Base-by-base conservation (phyloP, 2,797 vertebrate genomes). In the Peromyscus aztecus region DNA sequence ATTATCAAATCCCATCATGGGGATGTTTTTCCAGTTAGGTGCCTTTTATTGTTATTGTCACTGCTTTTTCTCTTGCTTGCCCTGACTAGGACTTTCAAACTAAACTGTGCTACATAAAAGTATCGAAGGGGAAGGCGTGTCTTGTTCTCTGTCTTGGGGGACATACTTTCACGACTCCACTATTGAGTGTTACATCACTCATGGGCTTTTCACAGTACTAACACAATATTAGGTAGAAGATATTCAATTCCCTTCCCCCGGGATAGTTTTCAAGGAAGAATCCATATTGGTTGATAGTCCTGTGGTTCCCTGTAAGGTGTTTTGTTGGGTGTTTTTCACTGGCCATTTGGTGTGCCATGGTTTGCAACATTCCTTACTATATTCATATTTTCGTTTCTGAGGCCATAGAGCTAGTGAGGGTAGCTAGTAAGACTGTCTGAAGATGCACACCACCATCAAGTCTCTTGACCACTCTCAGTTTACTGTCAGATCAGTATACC, bases 401-500 rank as follows among this genome's bases (percentile, higher is more conserved):
- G 67, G 16, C 49, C 4, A 0, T 31, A 27, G 80, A 6, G 16
- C 2, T 0, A 2, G 55, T 40, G 14, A 8, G 0, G 0, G 17
- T 43, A 9, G 27, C 37, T 46, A 24, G 8, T 23, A 37, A 34
- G 27, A 43, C 8, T 57, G 2, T 61, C 37, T 21, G 34, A 5
- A 0, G 2, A 14, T 16, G 0, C 0, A 11, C 55, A 57, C 59
- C 17, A 7, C 19, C 7, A 0, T 23, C 37, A 1, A 13, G 0
- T 55, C 49, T 52, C 11, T 2, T 12, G 0, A 43, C 34, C 65
- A 82, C n/a, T 24, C 4, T 61, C 7, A 4, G 2, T 23, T 49
- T 86, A 10, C 23, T 29, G 1, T 7, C 13, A 34, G 73, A 24
- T 37, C 76, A 23, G 49, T 31, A 63, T 5, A 27, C 40, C 14